Percentiles rank a stretch among this genome's conserved stretches.
These are phyloP conservation scores for Leptodactylus fallax DNA, from an alignment of 2,797 vertebrate species.

Conservation along the genomic window DNA sequence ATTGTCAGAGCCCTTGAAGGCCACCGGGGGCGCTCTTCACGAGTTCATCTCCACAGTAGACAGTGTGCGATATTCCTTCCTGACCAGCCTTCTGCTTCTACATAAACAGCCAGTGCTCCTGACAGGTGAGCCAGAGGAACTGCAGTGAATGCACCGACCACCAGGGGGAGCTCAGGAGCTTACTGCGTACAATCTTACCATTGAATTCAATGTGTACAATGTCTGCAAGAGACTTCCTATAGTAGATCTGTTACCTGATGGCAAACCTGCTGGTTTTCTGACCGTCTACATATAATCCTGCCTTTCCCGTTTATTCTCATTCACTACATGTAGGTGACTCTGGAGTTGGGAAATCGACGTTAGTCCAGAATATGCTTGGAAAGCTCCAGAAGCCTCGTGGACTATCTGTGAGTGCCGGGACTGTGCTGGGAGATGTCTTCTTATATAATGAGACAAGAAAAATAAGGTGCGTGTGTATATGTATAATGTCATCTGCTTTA, in stretches of 20 bases:
- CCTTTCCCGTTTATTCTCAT: background rate
- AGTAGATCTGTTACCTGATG: background rate
- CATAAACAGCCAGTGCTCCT: conserved; percentile 73
- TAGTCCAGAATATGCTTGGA: conserved; percentile 71
- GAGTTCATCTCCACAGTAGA: conserved; percentile 68
- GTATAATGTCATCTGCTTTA: background rate
- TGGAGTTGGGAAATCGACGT: conserved; percentile 72
- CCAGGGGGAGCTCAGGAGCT: background rate
- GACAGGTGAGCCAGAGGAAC: conserved; percentile 67
- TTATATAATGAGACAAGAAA: conserved; percentile 69
- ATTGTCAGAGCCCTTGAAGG: conserved; percentile 27
- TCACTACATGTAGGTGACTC: conserved; percentile 68
- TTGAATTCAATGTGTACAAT: background rate
- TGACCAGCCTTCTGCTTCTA: conserved; percentile 71
- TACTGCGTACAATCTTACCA: background rate
- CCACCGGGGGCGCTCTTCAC: conserved; percentile 32
- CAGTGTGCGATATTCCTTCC: conserved; percentile 70
- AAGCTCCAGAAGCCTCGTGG: conserved; percentile 68
- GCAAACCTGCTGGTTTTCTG: background rate
- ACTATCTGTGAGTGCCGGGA: conserved; percentile 67
- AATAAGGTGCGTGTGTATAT: conserved; percentile 59
- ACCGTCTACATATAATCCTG: background rate
- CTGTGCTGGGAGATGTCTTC: conserved; percentile 73
- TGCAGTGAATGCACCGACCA: background rate
- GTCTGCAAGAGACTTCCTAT: background rate